Base-by-base conservation (phyloP, 2,888 invertebrate genomes). In the Hypsopygia costalis region DNA sequence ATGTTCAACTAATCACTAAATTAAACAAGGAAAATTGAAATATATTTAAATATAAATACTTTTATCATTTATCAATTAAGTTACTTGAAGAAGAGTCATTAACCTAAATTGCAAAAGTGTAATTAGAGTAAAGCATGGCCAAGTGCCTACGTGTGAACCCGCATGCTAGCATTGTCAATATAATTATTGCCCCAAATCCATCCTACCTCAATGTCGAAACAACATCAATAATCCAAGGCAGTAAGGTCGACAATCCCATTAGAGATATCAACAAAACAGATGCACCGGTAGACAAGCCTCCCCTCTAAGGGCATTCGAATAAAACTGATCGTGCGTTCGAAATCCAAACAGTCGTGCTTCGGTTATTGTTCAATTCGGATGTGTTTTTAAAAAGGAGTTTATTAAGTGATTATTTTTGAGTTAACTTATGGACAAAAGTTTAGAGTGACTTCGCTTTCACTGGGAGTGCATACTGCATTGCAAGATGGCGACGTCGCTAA, bases 401-500 rank as follows among this genome's bases (percentile, higher is more conserved):
- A 27, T 12, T 3, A 29, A 35, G 42, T 44, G 44, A 44, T 32
- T 38, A 9, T 40, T 41, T 25, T 21, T 11, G 30, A 16, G 4
- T 4, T 25, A 21, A 37, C 11, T 34, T 47, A 47, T 45, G 42
- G 44, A 46, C 39, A 34, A 36, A 35, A 37, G 28, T 43, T 45
- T 34, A 11, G 35, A 35, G 39, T 44, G 34, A 34, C 29, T 37
- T 47, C 16, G 20, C 16, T 16, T 47, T 34, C 37, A 1, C 21
- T 22, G 10, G 29, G n/a, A n/a, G n/a, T n/a, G n/a, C n/a, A n/a
- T n/a, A n/a, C n/a, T n/a, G n/a, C n/a, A 16, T 9, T 0, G 21
- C 36, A 77, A 74, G 58, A 90, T 90, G 90, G 90, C 90, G 61
- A 66, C 83, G 42, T 81, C 89, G 9, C 50, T 90, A 36, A 67